These are phyloP conservation scores for Arctopsyche grandis DNA, from an alignment of 1,140 invertebrate genomes.

Conservation along the genomic window DNA sequence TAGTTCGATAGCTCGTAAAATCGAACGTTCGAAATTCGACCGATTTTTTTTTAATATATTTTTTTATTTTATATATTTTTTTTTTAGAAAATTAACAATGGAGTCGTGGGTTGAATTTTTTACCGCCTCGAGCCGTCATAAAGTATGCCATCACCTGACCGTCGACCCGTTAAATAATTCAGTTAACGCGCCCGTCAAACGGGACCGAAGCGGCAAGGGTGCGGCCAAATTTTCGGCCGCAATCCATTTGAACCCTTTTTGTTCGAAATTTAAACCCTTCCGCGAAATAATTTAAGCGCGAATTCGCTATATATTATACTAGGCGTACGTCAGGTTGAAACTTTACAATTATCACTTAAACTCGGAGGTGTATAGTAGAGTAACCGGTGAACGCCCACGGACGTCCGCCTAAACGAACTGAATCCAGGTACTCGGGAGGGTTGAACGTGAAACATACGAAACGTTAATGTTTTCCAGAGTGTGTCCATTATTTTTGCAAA, in stretches of 20 bases:
- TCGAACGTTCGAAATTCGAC: not conserved
- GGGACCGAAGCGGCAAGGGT: not conserved
- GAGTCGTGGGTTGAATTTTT: too few relatives aligned
- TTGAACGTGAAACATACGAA: not conserved
- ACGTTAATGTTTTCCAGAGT: slow-evolving; percentile 7
- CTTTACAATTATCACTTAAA: slow-evolving; percentile 25
- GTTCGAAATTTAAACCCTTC: slow-evolving; percentile 21
- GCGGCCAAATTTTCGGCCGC: slow-evolving; percentile 9
- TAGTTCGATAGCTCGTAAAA: too few relatives aligned
- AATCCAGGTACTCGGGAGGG: too few relatives aligned
- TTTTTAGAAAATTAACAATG: not conserved
- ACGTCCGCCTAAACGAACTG: not conserved
- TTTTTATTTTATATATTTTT: not conserved
- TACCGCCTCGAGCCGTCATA: not conserved
- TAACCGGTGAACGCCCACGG: not conserved
- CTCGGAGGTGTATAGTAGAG: not conserved
- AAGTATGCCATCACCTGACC: slow-evolving; percentile 21
- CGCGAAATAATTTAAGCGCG: not conserved
- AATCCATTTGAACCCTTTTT: slow-evolving; percentile 40
- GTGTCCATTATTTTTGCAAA: not conserved
- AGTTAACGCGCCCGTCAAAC: slow-evolving; percentile 28
- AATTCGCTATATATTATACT: not conserved
- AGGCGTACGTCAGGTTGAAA: not conserved
- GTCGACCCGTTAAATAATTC: slow-evolving; percentile 24
- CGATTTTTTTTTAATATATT: not conserved